Base-by-base conservation (phyloP, 2,888 invertebrate species). In the Timandra comae region DNA sequence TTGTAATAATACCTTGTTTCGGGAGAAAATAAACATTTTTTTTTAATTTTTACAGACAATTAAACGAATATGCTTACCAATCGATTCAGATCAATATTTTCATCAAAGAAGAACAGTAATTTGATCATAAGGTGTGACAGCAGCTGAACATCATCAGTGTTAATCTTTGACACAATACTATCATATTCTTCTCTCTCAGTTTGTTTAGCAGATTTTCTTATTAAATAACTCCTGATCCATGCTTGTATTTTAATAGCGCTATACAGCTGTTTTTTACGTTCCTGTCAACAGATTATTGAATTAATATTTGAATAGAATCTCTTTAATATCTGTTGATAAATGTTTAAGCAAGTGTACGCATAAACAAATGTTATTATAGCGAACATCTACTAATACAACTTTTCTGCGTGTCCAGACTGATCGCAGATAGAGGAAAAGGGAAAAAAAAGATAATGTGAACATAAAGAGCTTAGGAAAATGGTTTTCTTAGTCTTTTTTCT, bases 231-330 rank as follows among this genome's bases (percentile, higher is more conserved):
- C 38, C 95, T 86, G 4, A 91, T 89, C 70, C 89, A 91, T 0
- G 95, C 93, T 73, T 97, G 97, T 37, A 97, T 90, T 59, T 92
- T 90, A 45, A 94, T 87, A 7, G 95, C 90, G 62, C 95, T 93
- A 52, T 91, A 90, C 19, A 91, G 85, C 56, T 91, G 90, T 54
- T 89, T 87, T 39, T 96, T 88, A 46, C 91, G 88, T 62, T 95
- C 91, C 91, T 85, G 52, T 20, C 60, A 63, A 22, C 30, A 88
- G n/a, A n/a, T n/a, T 52, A 38, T 72, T 60, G 32, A n/a, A n/a
- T n/a, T 33, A n/a, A 7, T 20, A 21, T 3, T 24, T 43, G 24
- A 34, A 32, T 34, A 2, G 16, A 23, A 31, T 24, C 22, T 12
- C 8, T n/a, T n/a, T n/a, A n/a, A n/a, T n/a, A n/a, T n/a, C n/a